Percentiles rank a stretch among this genome's conserved stretches.
Conservation (phyloP, 2,797 vertebrate genomes). For the Phaenicophaeus curvirostris region DNA sequence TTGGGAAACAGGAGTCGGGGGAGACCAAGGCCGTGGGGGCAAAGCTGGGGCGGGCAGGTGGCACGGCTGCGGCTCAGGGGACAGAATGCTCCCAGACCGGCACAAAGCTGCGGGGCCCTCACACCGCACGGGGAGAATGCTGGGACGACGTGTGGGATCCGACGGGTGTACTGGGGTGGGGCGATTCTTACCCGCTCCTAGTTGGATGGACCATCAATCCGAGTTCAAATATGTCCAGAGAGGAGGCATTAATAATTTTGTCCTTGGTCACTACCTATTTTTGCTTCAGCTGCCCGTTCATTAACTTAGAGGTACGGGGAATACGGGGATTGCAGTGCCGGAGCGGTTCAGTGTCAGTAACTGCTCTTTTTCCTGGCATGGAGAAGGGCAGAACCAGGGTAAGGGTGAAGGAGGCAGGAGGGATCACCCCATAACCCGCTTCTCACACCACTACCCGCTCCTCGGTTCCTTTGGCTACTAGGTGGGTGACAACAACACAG, state of each 20-base stretch:
- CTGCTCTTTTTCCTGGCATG: not conserved
- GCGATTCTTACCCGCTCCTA: slow-evolving; percentile 6
- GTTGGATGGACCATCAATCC: not conserved
- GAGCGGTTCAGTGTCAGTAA: not conserved
- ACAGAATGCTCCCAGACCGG: not conserved
- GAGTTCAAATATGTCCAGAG: not conserved
- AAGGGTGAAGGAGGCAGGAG: not conserved
- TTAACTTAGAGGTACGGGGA: not conserved
- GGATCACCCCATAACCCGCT: not conserved
- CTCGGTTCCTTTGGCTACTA: not conserved
- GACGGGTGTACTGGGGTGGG: not conserved
- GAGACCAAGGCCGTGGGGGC: not conserved
- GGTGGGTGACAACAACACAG: not conserved
- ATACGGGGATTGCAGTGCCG: not conserved
- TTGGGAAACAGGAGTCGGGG: no score
- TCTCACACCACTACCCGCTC: not conserved
- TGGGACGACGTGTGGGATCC: not conserved
- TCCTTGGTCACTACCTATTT: not conserved
- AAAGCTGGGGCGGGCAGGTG: not conserved
- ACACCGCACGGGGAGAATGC: rapidly evolving
- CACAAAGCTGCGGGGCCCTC: not conserved
- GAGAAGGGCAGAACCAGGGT: not conserved
- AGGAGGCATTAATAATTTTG: not conserved
- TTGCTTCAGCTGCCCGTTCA: not conserved
- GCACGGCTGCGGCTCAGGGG: not conserved